Conservation (phyloP, 2,113 vertebrate species). For the Fregata magnificens region DNA sequence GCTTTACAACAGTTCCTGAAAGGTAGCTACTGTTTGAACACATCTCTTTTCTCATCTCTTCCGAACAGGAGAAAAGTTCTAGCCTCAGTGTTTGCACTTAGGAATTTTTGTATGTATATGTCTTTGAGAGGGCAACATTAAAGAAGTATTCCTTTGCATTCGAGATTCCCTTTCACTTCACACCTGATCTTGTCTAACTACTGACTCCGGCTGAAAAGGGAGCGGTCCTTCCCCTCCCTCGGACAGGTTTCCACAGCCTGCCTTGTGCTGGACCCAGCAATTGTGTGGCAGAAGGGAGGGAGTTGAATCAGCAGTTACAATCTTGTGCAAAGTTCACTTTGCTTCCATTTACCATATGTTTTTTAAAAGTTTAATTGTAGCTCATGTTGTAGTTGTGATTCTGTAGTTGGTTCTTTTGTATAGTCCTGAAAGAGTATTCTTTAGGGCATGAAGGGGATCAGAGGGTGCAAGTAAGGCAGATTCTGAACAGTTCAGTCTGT, state of each 20-base stretch:
- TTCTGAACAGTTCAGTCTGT: background rate
- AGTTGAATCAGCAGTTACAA: background rate
- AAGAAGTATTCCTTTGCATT: background rate
- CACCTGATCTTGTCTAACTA: background rate
- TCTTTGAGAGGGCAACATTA: fast-evolving
- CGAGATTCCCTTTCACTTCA: fast-evolving
- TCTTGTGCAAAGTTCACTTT: background rate
- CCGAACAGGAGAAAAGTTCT: background rate
- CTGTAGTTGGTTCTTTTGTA: fast-evolving
- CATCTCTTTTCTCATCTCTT: background rate
- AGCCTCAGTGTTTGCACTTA: background rate
- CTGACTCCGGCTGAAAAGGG: background rate
- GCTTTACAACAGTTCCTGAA: fast-evolving
- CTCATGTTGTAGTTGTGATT: background rate
- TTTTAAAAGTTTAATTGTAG: background rate
- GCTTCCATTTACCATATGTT: fast-evolving
- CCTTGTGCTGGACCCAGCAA: background rate
- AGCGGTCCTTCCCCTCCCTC: background rate
- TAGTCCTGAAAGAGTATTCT: background rate
- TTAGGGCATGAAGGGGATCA: fast-evolving
- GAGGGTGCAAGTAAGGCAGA: background rate
- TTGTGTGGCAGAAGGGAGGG: background rate
- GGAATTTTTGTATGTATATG: fast-evolving
- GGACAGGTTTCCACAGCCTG: background rate
- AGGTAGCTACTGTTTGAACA: background rate